Percentiles rank a stretch among this genome's conserved stretches.
Conservation (phyloP, 2,113 vertebrate genomes). For the Coreoperca whiteheadi region DNA sequence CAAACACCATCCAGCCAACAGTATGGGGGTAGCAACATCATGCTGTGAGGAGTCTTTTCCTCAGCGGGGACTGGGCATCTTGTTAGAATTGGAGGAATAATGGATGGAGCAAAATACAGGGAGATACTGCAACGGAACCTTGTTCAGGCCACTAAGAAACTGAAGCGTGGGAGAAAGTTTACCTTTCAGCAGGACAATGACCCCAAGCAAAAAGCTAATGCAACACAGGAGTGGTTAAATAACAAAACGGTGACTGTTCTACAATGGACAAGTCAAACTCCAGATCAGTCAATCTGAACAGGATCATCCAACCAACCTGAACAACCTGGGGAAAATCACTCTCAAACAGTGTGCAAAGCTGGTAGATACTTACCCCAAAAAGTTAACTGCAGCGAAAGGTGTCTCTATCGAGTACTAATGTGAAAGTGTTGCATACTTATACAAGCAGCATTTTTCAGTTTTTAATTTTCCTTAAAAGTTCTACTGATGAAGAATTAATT, state of each 20-base stretch:
- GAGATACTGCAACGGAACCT: not conserved
- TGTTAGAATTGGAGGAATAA: not conserved
- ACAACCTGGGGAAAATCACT: no score
- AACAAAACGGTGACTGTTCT: not conserved
- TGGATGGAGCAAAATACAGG: not conserved
- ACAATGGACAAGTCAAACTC: not conserved
- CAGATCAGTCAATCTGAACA: not conserved
- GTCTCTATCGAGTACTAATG: no score
- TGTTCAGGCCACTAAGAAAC: not conserved
- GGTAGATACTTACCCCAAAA: no score
- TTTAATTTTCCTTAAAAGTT: no score
- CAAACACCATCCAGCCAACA: not conserved
- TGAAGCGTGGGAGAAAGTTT: not conserved
- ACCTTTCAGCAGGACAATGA: not conserved
- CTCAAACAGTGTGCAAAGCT: no score
- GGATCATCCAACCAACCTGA: no score
- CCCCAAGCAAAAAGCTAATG: not conserved
- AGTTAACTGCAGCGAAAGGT: no score
- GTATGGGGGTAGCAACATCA: not conserved
- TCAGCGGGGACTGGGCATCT: not conserved
- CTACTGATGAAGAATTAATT: no score
- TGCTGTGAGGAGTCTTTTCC: not conserved
- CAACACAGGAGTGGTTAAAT: not conserved
- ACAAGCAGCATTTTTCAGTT: no score
- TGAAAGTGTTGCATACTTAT: no score